These are phyloP conservation scores for Drosophila funebris DNA, from an alignment of 1,140 invertebrate species.

Conservation along the genomic window DNA sequence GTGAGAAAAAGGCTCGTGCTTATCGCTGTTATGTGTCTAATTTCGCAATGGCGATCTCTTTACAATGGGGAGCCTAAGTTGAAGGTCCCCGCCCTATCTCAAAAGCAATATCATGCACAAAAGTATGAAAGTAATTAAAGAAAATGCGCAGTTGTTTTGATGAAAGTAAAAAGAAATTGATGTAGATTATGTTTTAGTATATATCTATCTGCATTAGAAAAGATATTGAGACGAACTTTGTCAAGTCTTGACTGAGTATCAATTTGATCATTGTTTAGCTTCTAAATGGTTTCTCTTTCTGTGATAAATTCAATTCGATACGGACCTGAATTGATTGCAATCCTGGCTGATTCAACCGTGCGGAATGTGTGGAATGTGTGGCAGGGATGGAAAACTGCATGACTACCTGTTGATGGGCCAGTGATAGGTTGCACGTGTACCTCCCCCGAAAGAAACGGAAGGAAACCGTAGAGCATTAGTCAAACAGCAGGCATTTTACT, in stretches of 20 bases:
- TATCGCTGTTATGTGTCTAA: constrained; percentile 27
- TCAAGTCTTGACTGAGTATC: too few relatives aligned
- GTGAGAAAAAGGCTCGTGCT: constrained; percentile 76
- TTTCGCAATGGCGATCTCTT: constrained; percentile 23
- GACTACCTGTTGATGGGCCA: constrained; percentile 18
- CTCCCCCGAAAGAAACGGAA: constrained; percentile 62
- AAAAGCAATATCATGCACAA: not conserved
- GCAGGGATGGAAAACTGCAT: constrained; percentile 9
- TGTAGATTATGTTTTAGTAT: too few relatives aligned
- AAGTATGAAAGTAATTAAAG: not conserved
- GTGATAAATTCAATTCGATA: not conserved
- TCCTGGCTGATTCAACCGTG: constrained; percentile 43
- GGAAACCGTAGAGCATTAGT: constrained; percentile 71
- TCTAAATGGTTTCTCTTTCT: not conserved
- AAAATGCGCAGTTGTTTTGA: not conserved
- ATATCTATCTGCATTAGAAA: too few relatives aligned
- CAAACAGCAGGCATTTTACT: constrained; percentile 69
- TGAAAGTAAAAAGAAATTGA: not conserved
- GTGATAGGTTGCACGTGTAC: constrained; percentile 4
- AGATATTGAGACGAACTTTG: too few relatives aligned
- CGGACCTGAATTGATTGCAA: constrained; percentile 6
- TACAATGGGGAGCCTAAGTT: not conserved
- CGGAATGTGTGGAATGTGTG: constrained; percentile 62
- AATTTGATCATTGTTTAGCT: too few relatives aligned
- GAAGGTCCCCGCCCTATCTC: not conserved